Percentiles rank a stretch among this genome's conserved stretches.
Conservation (phyloP, 1,140 invertebrate genomes). For the Pomacea maculata region DNA sequence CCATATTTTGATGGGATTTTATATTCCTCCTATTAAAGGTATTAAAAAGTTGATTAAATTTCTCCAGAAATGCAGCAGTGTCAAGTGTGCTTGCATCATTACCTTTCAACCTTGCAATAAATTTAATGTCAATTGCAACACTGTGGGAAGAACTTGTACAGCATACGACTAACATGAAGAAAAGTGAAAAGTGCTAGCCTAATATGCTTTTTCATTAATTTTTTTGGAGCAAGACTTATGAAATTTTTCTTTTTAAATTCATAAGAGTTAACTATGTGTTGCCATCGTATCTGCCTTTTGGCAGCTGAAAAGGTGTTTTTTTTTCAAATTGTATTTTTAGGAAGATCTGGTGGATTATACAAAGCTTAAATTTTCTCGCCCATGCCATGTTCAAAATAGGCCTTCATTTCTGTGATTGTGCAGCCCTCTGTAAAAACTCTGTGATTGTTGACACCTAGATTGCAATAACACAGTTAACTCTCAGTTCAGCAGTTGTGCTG, state of each 20-base stretch:
- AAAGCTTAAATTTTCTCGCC: neutral
- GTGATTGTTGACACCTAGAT: neutral
- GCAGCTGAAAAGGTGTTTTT: neutral
- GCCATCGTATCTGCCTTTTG: neutral
- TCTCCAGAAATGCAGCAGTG: neutral
- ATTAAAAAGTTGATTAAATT: neutral
- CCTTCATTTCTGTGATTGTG: too few relatives aligned
- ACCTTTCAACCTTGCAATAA: neutral
- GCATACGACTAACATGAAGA: neutral
- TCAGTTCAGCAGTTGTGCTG: neutral
- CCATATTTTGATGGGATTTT: neutral
- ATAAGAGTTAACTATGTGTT: neutral
- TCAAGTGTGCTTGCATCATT: neutral
- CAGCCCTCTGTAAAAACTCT: neutral
- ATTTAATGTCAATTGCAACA: neutral
- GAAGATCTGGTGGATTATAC: neutral
- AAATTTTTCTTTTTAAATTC: neutral
- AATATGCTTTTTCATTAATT: neutral
- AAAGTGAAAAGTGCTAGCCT: neutral
- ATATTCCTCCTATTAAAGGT: neutral
- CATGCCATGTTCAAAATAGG: neutral
- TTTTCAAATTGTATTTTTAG: neutral
- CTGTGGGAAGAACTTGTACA: neutral
- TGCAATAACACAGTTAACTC: neutral
- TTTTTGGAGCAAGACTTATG: neutral